These are phyloP conservation scores for Ictalurus furcatus DNA, from an alignment of 2,113 vertebrate species.

Conservation along the genomic window DNA sequence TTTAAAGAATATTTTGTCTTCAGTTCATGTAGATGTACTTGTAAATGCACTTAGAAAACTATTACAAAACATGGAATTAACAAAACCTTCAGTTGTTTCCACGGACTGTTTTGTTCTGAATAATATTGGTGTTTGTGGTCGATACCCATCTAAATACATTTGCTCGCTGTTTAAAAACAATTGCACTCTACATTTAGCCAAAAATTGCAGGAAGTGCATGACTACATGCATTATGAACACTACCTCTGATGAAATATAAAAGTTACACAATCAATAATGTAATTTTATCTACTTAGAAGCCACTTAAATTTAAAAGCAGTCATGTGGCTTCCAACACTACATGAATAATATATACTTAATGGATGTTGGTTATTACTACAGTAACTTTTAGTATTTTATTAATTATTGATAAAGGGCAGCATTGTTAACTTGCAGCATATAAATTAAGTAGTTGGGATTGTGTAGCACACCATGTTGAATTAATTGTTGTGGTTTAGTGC, in stretches of 20 bases:
- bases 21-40: background rate
- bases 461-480: background rate
- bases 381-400: background rate
- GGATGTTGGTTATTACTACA: background rate
- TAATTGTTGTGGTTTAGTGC: background rate
- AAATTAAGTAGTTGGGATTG: background rate
- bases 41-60: background rate
- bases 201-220: background rate
- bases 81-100: background rate
- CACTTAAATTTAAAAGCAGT: background rate
- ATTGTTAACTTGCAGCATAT: background rate
- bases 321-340: background rate
- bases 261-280: background rate
- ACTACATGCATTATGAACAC: background rate
- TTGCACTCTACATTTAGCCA: background rate
- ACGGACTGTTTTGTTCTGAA: background rate
- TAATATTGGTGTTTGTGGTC: background rate
- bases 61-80: background rate
- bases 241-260: background rate
- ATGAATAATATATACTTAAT: background rate
- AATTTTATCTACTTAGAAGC: background rate
- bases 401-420: background rate
- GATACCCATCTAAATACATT: background rate
- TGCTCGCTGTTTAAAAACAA: background rate
- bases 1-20: background rate